These are phyloP conservation scores for Lucilia cuprina DNA, from an alignment of 1,140 invertebrate species.

Conservation along the genomic window DNA sequence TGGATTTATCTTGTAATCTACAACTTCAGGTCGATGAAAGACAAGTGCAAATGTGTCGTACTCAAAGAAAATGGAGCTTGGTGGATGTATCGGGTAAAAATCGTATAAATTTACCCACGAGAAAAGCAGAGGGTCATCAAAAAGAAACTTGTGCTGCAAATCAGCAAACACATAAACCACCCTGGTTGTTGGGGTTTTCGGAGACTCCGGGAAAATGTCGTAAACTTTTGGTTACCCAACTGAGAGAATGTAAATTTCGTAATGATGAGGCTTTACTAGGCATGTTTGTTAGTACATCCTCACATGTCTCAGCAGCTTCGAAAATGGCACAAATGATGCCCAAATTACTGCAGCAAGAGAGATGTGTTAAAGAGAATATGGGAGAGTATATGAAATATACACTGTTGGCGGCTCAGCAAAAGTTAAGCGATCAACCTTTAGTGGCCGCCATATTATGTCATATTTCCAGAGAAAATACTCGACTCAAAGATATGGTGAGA, in stretches of 20 bases:
- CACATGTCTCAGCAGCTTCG: constrained; percentile 71
- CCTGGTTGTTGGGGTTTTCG: constrained; percentile 83
- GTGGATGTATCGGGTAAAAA: constrained; percentile 84
- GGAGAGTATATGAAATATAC: constrained; percentile 86
- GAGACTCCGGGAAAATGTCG: constrained; percentile 79
- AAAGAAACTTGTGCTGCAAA: constrained; percentile 66
- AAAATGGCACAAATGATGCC: constrained; percentile 77
- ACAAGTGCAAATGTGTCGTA: constrained; percentile 79
- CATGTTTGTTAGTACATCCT: constrained; percentile 78
- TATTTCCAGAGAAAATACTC: constrained; percentile 68
- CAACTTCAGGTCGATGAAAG: constrained; percentile 81
- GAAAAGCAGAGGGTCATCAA: constrained; percentile 61
- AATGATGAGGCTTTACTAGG: constrained; percentile 81
- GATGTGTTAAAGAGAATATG: constrained; percentile 78
- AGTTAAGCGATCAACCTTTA: constrained; percentile 69
- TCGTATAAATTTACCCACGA: constrained; percentile 69
- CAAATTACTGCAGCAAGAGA: constrained; percentile 77
- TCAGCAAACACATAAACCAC: constrained; percentile 62
- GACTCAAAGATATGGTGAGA: constrained; percentile 52
- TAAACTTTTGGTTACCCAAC: constrained; percentile 77
- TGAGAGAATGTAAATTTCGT: constrained; percentile 78
- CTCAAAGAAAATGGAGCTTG: constrained; percentile 78
- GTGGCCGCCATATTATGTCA: constrained; percentile 75
- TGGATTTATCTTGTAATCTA: constrained; percentile 84
- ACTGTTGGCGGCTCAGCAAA: constrained; percentile 76